Evolutionary conservation across 2,797 vertebrate genomes (phyloP).

Genomic region (Xerus rutilus): DNA sequence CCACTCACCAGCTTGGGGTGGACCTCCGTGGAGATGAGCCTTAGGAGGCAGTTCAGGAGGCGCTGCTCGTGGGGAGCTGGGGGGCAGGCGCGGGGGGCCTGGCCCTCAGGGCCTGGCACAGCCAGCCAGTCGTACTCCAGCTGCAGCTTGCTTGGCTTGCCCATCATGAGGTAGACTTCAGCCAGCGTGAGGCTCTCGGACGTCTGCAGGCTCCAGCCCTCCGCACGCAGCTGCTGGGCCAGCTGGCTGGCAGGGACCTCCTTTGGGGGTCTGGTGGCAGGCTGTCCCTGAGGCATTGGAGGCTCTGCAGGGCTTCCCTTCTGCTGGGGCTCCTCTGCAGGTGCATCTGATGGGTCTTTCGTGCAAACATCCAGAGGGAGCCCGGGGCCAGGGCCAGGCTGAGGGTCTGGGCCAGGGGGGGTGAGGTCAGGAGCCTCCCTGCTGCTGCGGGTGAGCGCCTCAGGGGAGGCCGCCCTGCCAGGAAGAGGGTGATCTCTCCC

Average conservation of each 20-base stretch:
- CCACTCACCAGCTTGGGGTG: constrained; percentile 96
- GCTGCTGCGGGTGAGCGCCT: constrained; percentile 14
- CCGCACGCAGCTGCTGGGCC: constrained; percentile 93
- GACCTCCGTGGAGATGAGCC: constrained; percentile 96
- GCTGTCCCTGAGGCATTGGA: constrained; percentile 86
- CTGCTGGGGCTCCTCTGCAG: constrained; percentile 88
- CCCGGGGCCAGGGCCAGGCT: constrained; percentile 74
- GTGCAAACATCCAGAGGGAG: constrained; percentile 84
- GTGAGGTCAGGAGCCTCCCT: constrained; percentile 71
- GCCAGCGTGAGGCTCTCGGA: constrained; percentile 97
- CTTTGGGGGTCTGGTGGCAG: constrained; percentile 85
- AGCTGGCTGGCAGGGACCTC: constrained; percentile 87
- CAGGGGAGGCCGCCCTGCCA: constrained; percentile 77
- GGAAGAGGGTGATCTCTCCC: constrained; percentile 70
- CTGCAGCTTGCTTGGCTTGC: constrained; percentile 97
- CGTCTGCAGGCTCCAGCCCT: constrained; percentile 95
- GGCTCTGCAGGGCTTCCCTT: constrained; percentile 84
- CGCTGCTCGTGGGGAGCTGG: constrained; percentile 90
- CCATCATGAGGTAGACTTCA: constrained; percentile 99
- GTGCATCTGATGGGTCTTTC: constrained; percentile 83
- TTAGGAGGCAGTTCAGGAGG: constrained; percentile 95
- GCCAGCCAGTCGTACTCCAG: constrained; percentile 98
- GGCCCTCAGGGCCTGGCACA: constrained; percentile 84
- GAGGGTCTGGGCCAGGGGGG: constrained; percentile 80
- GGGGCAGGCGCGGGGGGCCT: constrained; percentile 76